These are phyloP conservation scores for Anastrepha obliqua DNA, from an alignment of 1,140 invertebrate genomes.

Conservation along the genomic window DNA sequence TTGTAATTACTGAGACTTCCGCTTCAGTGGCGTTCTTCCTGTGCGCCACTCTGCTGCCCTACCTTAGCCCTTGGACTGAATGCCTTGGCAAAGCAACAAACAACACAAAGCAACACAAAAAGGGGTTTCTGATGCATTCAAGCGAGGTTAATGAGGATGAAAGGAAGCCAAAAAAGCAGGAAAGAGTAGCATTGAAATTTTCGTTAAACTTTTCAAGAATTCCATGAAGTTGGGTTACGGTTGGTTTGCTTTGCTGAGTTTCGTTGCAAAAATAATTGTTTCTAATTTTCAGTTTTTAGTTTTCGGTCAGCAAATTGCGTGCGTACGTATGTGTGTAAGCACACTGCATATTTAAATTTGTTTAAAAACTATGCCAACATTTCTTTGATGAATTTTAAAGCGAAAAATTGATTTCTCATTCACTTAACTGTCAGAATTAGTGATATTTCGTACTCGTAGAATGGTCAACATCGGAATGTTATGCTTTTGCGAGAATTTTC, in stretches of 20 bases:
- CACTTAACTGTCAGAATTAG: too few species aligned
- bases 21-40: neutral
- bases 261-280: neutral
- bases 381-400: constrained; percentile 19
- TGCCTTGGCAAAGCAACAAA: neutral
- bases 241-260: neutral
- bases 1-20: constrained; percentile 33
- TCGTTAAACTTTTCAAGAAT: neutral
- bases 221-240: neutral
- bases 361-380: neutral
- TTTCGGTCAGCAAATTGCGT: neutral
- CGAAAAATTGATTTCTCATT: neutral
- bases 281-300: neutral
- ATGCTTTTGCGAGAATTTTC: too few species aligned
- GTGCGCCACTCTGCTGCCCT: too few species aligned
- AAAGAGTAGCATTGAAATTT: constrained; percentile 19
- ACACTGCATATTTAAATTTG: neutral
- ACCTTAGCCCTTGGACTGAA: neutral
- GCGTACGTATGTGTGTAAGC: neutral
- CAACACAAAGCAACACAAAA: neutral
- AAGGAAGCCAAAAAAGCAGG: neutral
- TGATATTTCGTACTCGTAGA: too few species aligned
- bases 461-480: too few species aligned
- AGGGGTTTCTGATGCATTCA: neutral
- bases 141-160: constrained; percentile 25